phyloP scores from a whole-genome alignment of 2,797 vertebrate genomes.

The Cossypha caffra region DNA sequence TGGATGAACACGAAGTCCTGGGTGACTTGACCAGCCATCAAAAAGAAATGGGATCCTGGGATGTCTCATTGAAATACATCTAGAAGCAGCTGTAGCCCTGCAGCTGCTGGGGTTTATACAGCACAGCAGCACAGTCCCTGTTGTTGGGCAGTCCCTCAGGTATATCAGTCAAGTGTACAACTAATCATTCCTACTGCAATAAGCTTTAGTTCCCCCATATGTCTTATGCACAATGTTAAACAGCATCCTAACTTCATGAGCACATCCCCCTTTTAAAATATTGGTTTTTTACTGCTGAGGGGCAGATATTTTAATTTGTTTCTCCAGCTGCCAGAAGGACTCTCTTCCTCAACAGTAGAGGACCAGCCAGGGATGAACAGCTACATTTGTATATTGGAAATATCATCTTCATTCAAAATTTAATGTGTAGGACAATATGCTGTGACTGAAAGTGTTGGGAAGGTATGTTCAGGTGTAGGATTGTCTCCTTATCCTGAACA shows the following conservation, averaged over 20 bases:
- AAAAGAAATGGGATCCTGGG: not conserved
- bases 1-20: not conserved
- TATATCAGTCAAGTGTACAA: not conserved
- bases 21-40: not conserved
- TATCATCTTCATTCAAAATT: not conserved
- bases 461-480: not conserved
- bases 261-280: not conserved
- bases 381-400: not conserved
- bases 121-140: not conserved
- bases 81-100: not conserved
- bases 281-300: not conserved
- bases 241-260: not conserved
- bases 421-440: not conserved
- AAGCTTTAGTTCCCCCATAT: not conserved
- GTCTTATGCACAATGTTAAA: not conserved
- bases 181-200: not conserved
- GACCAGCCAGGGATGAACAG: not conserved
- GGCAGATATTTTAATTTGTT: not conserved
- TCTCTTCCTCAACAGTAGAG: not conserved
- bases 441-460: not conserved
- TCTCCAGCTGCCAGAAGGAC: not conserved
- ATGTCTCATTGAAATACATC: not conserved
- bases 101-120: not conserved
- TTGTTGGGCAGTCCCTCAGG: accelerated
- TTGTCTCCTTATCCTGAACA: not conserved